Percentiles rank a stretch among this genome's conserved stretches.
Evolutionary conservation across 2,888 invertebrate species (phyloP).

Genomic region (Drosophila monieri): DNA sequence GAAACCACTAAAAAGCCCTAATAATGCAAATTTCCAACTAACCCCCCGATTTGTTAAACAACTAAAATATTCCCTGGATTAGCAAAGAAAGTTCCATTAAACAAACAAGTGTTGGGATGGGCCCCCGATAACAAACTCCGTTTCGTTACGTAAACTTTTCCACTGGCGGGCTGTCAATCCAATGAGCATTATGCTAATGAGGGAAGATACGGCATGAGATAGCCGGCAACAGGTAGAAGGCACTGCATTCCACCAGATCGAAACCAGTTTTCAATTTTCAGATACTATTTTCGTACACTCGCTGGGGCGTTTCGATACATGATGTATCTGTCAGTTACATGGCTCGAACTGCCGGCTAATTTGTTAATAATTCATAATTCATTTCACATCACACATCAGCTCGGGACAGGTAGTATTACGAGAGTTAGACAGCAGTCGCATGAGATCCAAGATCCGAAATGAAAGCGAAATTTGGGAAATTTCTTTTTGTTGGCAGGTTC

Average conservation of each 20-base stretch:
- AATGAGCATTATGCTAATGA: slow-evolving; percentile 69
- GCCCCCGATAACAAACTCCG: slow-evolving; percentile 40
- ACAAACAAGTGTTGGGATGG: slow-evolving; percentile 22
- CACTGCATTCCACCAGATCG: slow-evolving; percentile 32
- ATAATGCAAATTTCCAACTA: background rate
- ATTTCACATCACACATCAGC: slow-evolving; percentile 69
- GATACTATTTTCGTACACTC: slow-evolving; percentile 15
- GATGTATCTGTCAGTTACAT: slow-evolving; percentile 67
- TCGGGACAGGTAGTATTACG: slow-evolving; percentile 41
- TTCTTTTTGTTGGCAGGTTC: slow-evolving; percentile 61
- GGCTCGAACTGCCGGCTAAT: slow-evolving; percentile 58
- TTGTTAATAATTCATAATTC: slow-evolving; percentile 80
- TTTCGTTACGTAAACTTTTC: slow-evolving; percentile 53
- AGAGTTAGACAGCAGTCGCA: slow-evolving; percentile 34
- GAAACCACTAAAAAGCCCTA: no score
- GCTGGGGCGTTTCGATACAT: slow-evolving; percentile 50
- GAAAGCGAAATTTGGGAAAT: slow-evolving; percentile 71
- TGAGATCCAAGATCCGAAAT: slow-evolving; percentile 44
- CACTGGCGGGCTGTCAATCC: slow-evolving; percentile 62
- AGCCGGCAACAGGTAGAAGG: slow-evolving; percentile 33
- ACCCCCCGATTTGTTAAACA: background rate
- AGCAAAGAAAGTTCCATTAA: slow-evolving; percentile 60
- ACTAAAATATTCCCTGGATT: slow-evolving; percentile 14
- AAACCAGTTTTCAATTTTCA: slow-evolving; percentile 43
- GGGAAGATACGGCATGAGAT: slow-evolving; percentile 55